phyloP scores from a whole-genome alignment of 2,797 vertebrate species.

The Myripristis jacobus region DNA sequence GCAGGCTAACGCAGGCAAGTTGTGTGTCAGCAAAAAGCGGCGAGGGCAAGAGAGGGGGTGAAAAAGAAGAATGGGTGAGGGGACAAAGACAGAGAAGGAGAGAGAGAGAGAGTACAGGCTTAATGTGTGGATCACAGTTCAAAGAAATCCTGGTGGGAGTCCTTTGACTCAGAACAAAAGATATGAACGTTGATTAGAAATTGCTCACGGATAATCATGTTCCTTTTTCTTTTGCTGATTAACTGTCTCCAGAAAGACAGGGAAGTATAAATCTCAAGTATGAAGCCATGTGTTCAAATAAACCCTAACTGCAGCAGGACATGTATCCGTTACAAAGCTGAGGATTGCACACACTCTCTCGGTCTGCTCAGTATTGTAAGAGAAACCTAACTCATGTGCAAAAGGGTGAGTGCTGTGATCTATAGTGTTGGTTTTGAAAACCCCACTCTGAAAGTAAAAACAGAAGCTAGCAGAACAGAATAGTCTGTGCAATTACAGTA shows the following conservation, averaged over 20 bases:
- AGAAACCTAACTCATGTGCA: neutral
- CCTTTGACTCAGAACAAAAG: constrained; percentile 51
- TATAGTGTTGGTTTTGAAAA: constrained; percentile 32
- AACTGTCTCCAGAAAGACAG: constrained; percentile 32
- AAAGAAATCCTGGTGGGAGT: constrained; percentile 48
- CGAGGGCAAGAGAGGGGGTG: constrained; percentile 21
- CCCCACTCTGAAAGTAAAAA: neutral
- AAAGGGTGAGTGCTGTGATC: neutral
- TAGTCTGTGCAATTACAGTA: neutral
- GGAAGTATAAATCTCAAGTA: constrained; percentile 61
- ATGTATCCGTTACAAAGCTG: constrained; percentile 38
- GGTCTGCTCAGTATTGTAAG: too few species aligned
- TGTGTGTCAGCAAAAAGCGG: constrained; percentile 73
- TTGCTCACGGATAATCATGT: constrained; percentile 7
- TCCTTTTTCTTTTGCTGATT: constrained; percentile 11
- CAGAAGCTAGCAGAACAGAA: too few species aligned
- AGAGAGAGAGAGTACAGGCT: constrained; percentile 13
- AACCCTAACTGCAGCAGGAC: constrained; percentile 43
- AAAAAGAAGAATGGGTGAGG: constrained; percentile 24
- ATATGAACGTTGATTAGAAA: constrained; percentile 51
- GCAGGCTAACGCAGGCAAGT: constrained; percentile 67
- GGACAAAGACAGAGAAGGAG: neutral
- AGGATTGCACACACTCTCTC: constrained; percentile 30
- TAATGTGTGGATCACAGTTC: constrained; percentile 48
- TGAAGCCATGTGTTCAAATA: constrained; percentile 62